These are phyloP conservation scores for Drosophila seclusa DNA, from an alignment of 2,888 invertebrate species.

Conservation along the genomic window DNA sequence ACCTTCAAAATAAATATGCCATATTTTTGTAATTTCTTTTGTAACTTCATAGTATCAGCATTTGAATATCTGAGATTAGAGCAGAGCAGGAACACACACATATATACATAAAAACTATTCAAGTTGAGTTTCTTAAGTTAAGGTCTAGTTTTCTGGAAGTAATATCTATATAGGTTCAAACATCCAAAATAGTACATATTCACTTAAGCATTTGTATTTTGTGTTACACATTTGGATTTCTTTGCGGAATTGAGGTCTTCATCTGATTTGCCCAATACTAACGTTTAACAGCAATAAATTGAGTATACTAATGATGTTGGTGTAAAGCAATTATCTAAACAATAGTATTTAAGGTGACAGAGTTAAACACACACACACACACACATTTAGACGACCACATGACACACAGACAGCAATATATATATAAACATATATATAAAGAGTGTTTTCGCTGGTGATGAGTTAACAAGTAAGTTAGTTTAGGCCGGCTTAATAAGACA, in stretches of 20 bases:
- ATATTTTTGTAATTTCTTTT: neutral
- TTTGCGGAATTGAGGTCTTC: constrained; percentile 27
- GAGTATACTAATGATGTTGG: constrained; percentile 9
- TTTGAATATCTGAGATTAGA: neutral
- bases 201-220: neutral
- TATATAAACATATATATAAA: constrained; percentile 26
- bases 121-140: neutral
- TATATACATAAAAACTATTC: neutral
- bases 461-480: constrained; percentile 42
- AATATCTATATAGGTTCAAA: neutral
- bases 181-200: neutral
- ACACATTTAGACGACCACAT: constrained; percentile 4
- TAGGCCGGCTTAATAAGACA: constrained; percentile 22
- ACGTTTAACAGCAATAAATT: constrained; percentile 10
- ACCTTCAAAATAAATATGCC: neutral
- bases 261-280: neutral
- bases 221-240: neutral
- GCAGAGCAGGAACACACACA: neutral
- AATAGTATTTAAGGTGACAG: constrained; percentile 46
- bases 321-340: constrained; percentile 73
- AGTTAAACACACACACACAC: constrained; percentile 22
- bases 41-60: neutral
- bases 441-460: constrained; percentile 53
- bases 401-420: constrained; percentile 3
- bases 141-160: neutral